phyloP scores from a whole-genome alignment of 2,113 vertebrate genomes.

The Lampris incognitus region DNA sequence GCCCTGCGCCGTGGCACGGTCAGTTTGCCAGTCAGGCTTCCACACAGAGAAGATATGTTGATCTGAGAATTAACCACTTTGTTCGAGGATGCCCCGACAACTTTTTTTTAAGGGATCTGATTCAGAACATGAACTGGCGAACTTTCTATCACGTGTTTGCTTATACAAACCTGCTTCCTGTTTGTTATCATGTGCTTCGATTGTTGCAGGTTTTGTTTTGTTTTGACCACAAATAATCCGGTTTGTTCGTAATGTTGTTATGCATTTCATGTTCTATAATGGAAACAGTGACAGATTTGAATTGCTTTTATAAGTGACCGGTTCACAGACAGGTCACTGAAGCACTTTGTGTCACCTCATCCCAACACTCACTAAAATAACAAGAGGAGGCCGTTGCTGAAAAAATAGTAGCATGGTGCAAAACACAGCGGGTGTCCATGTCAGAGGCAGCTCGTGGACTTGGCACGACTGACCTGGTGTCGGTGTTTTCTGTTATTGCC shows the following conservation, averaged over 20 bases:
- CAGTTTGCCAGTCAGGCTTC: conserved; percentile 62
- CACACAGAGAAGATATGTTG: not conserved
- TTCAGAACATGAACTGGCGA: not conserved
- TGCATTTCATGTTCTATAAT: not conserved
- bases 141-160: not conserved
- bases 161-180: not conserved
- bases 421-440: not conserved
- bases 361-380: not conserved
- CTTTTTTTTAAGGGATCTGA: too few species aligned
- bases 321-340: not conserved
- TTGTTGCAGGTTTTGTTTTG: not conserved
- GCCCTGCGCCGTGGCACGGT: conserved; percentile 96
- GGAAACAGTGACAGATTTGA: not conserved
- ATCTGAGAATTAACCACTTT: not conserved
- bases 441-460: not conserved
- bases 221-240: too few species aligned
- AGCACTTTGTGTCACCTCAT: not conserved
- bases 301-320: not conserved
- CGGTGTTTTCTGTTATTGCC: conserved; percentile 6
- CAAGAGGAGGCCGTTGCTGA: not conserved
- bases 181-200: not conserved
- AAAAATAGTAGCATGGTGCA: not conserved
- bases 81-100: too few species aligned
- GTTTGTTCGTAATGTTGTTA: not conserved
- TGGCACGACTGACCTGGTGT: not conserved